Percentiles rank a stretch among this genome's conserved stretches.
These are phyloP conservation scores for Taxidea taxus DNA, from an alignment of 2,113 vertebrate species.

Conservation along the genomic window DNA sequence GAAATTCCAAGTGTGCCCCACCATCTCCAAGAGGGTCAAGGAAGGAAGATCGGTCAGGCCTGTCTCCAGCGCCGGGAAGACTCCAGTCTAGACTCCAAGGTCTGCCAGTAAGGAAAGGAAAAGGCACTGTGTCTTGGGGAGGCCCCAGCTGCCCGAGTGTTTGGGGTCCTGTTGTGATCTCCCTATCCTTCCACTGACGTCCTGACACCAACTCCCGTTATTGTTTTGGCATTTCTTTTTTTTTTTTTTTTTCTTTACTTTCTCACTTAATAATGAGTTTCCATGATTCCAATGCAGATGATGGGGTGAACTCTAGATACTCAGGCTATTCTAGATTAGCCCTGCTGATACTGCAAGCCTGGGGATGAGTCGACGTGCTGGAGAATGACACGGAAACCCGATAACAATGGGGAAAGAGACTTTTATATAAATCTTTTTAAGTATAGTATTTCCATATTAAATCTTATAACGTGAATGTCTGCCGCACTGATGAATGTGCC, in stretches of 20 bases:
- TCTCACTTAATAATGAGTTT: slow-evolving; percentile 69
- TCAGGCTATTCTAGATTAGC: slow-evolving; percentile 64
- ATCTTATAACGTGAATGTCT: not conserved
- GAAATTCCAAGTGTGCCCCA: not conserved
- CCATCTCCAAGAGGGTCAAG: not conserved
- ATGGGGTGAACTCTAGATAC: slow-evolving; percentile 54
- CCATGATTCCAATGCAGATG: slow-evolving; percentile 48
- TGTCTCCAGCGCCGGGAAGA: fast-evolving
- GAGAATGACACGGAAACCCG: slow-evolving; percentile 59
- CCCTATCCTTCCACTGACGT: not conserved
- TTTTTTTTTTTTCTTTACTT: not conserved
- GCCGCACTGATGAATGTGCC: slow-evolving; percentile 2
- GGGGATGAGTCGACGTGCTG: slow-evolving; percentile 44
- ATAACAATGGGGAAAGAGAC: slow-evolving; percentile 54
- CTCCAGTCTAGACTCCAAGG: fast-evolving
- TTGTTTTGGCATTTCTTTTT: slow-evolving; percentile 25
- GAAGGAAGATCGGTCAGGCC: not conserved
- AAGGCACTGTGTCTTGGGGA: not conserved
- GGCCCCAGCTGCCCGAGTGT: not conserved
- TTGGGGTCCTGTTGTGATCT: not conserved
- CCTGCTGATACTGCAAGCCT: slow-evolving; percentile 45
- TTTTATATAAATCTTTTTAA: slow-evolving; percentile 56
- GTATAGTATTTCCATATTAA: slow-evolving; percentile 67
- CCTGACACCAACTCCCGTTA: slow-evolving; percentile 24
- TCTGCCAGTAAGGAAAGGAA: not conserved